Evolutionary conservation across 2,888 invertebrate genomes (phyloP).

Genomic region (Lithosia quadra): DNA sequence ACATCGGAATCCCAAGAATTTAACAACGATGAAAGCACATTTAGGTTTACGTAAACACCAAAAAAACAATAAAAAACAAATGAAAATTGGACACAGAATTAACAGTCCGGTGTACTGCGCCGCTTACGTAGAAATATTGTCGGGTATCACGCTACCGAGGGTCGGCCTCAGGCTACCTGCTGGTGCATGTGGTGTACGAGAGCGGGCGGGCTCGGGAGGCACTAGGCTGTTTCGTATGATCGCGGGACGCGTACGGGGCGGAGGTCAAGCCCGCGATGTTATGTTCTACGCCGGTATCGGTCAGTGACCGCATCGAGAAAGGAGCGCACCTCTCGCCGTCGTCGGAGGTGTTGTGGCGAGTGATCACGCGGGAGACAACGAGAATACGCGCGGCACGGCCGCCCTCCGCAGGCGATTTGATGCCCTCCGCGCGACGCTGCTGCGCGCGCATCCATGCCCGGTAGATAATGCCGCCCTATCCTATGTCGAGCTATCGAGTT

Average conservation of each 20-base stretch:
- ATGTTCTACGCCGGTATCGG: slow-evolving; percentile 67
- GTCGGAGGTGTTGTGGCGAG: slow-evolving; percentile 74
- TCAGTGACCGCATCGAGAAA: slow-evolving; percentile 76
- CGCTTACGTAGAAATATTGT: slow-evolving; percentile 74
- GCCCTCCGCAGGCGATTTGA: slow-evolving; percentile 85
- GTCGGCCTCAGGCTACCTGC: slow-evolving; percentile 72
- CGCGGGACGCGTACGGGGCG: slow-evolving; percentile 54
- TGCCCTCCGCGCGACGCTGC: slow-evolving; percentile 81
- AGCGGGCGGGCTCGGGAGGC: slow-evolving; percentile 50
- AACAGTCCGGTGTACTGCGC: slow-evolving; percentile 67
- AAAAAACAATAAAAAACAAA: slow-evolving; percentile 81
- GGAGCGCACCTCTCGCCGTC: slow-evolving; percentile 67
- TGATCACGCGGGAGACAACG: slow-evolving; percentile 69
- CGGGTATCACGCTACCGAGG: slow-evolving; percentile 77
- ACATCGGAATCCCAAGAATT: slow-evolving; percentile 64
- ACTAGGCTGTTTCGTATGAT: slow-evolving; percentile 28
- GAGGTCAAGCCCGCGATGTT: slow-evolving; percentile 54
- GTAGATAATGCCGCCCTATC: slow-evolving; percentile 83
- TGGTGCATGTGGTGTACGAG: slow-evolving; percentile 58
- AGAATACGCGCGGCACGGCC: slow-evolving; percentile 78
- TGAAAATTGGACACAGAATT: slow-evolving; percentile 76
- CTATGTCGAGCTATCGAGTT: slow-evolving; percentile 84
- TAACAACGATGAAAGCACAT: slow-evolving; percentile 73
- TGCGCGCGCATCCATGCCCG: slow-evolving; percentile 81
- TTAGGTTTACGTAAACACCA: slow-evolving; percentile 81